phyloP scores from a whole-genome alignment of 2,888 invertebrate species.

The Lysandra coridon region DNA sequence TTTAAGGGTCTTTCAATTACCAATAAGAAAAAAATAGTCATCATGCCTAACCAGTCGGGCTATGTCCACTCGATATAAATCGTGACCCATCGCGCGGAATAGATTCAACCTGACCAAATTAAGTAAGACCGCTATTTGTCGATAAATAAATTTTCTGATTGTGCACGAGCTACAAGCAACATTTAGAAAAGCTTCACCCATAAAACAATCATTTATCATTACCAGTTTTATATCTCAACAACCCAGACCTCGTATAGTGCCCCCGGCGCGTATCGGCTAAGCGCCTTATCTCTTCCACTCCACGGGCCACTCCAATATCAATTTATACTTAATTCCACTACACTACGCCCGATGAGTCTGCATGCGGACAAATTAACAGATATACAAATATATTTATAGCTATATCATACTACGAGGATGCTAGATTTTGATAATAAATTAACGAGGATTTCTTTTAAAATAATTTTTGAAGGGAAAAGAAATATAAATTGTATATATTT shows the following conservation, averaged over 20 bases:
- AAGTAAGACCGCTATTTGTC: no score
- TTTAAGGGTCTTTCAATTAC: no score
- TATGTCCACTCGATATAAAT: no score
- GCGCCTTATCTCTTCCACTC: slow-evolving; percentile 28
- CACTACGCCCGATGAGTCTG: slow-evolving; percentile 14
- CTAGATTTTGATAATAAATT: not conserved
- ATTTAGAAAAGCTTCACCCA: not conserved
- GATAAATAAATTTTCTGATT: no score
- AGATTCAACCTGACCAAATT: no score
- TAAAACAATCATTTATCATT: not conserved
- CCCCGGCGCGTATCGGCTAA: slow-evolving; percentile 5
- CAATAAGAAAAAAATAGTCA: no score
- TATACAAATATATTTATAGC: not conserved
- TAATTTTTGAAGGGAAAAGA: no score
- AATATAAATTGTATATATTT: no score
- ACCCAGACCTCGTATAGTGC: not conserved
- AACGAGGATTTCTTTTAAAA: not conserved
- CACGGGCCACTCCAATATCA: slow-evolving; percentile 26
- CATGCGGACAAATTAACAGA: slow-evolving; percentile 5
- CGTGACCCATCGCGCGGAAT: no score
- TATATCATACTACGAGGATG: not conserved
- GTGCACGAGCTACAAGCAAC: no score
- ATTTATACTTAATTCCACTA: slow-evolving; percentile 28
- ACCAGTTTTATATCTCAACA: not conserved
- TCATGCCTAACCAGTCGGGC: no score